phyloP scores from a whole-genome alignment of 2,888 invertebrate species.

The Dolichomitus sp. region DNA sequence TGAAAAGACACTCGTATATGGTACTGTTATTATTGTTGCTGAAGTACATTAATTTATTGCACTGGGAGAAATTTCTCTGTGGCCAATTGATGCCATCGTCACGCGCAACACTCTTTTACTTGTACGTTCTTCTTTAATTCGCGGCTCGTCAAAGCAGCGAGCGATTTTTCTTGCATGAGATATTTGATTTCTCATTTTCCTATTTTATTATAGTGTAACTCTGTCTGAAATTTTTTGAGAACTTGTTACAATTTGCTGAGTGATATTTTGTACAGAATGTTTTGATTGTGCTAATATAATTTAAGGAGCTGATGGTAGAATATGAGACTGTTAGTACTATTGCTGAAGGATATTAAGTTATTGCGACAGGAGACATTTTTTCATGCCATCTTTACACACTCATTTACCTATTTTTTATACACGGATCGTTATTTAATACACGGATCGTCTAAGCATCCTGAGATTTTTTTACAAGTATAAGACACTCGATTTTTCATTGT shows the following conservation, averaged over 20 bases:
- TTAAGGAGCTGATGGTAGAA: too few species aligned
- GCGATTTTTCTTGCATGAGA: neutral
- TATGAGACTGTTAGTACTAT: too few species aligned
- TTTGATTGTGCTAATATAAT: too few species aligned
- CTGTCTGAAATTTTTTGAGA: neutral
- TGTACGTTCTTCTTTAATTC: neutral
- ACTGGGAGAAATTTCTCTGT: slow-evolving; percentile 44
- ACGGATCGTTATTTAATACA: too few species aligned
- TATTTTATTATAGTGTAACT: neutral
- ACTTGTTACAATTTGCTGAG: neutral
- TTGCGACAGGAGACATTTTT: too few species aligned
- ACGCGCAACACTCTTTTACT: neutral
- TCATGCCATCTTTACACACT: too few species aligned
- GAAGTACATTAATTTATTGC: slow-evolving; percentile 34
- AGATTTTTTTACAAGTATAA: too few species aligned
- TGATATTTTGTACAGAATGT: neutral
- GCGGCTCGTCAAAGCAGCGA: neutral
- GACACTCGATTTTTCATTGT: neutral
- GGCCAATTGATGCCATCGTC: slow-evolving; percentile 18
- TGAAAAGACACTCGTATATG: neutral
- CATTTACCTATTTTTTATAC: too few species aligned
- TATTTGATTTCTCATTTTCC: neutral
- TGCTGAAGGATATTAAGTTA: too few species aligned
- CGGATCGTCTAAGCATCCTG: too few species aligned
- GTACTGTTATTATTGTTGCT: slow-evolving; percentile 25